Conservation (phyloP, 2,113 vertebrate species). For the Sitta europaea region DNA sequence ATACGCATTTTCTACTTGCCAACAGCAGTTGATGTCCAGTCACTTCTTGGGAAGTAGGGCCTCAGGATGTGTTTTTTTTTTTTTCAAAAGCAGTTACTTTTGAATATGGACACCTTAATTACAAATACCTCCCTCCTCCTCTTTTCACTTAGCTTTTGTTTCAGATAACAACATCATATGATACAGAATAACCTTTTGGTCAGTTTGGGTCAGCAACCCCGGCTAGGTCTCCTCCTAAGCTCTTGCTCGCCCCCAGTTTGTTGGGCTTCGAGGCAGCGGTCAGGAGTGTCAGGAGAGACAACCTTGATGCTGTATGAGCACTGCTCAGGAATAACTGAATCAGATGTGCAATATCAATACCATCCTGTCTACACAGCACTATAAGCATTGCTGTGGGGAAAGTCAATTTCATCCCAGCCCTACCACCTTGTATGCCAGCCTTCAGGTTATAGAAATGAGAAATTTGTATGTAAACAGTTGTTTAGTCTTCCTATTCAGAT, state of each 20-base stretch:
- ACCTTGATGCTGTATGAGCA: not conserved
- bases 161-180: not conserved
- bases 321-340: not conserved
- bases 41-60: not conserved
- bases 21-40: not conserved
- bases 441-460: not conserved
- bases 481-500: not conserved
- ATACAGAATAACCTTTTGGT: not conserved
- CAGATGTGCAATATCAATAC: not conserved
- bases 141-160: not conserved
- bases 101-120: not conserved
- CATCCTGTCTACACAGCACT: not conserved
- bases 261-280: not conserved
- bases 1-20: not conserved
- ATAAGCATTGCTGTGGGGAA: not conserved
- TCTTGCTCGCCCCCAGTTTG: not conserved
- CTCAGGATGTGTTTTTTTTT: accelerated
- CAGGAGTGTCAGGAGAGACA: not conserved
- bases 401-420: not conserved
- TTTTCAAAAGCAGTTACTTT: not conserved
- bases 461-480: not conserved
- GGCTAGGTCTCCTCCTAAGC: not conserved
- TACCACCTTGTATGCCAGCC: accelerated
- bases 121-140: not conserved
- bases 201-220: not conserved